These are phyloP conservation scores for Caerostris extrusa DNA, from an alignment of 1,140 invertebrate species.

Conservation along the genomic window DNA sequence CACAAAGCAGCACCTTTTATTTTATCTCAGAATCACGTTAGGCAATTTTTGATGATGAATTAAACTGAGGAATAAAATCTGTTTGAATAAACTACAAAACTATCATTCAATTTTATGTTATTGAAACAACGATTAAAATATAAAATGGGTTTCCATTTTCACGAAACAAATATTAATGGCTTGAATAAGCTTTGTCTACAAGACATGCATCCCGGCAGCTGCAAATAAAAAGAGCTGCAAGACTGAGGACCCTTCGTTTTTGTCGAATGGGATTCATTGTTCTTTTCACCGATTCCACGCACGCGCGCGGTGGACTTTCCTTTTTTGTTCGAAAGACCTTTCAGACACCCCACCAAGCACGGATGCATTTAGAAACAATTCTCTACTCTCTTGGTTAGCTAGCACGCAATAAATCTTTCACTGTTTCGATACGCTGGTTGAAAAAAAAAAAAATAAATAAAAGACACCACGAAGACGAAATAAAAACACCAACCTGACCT, in stretches of 20 bases:
- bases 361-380: conserved; percentile 67
- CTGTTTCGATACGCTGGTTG: not conserved
- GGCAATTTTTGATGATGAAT: too few relatives aligned
- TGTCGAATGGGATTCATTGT: not conserved
- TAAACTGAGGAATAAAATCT: too few relatives aligned
- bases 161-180: not conserved
- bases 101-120: too few relatives aligned
- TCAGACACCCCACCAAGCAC: conserved; percentile 13
- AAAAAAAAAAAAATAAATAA: not conserved
- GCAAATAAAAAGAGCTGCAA: not conserved
- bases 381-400: conserved; percentile 47
- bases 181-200: not conserved
- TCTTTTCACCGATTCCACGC: not conserved
- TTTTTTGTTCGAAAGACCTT: not conserved
- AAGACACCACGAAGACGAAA: not conserved
- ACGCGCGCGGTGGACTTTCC: not conserved
- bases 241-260: not conserved
- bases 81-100: too few relatives aligned
- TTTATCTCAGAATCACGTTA: too few relatives aligned
- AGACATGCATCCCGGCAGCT: not conserved
- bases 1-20: too few relatives aligned
- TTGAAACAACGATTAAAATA: too few relatives aligned
- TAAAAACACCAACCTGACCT: not conserved
- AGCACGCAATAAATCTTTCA: conserved; percentile 54
- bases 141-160: not conserved